Percentiles rank a stretch among this genome's conserved stretches.
Evolutionary conservation across 2,888 invertebrate species (phyloP).

Genomic region (Schizaphis graminum): DNA sequence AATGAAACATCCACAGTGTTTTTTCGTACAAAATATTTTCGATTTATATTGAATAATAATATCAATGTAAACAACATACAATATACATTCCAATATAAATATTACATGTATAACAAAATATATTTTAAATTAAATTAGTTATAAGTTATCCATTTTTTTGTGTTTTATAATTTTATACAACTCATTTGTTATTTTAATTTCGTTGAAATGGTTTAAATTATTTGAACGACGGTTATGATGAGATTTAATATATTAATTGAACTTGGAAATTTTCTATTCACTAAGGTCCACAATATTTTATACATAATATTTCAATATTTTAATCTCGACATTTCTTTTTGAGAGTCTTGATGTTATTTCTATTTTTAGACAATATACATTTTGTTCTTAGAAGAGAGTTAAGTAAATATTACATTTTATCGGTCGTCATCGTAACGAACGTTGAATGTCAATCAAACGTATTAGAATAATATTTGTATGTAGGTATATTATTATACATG

Average conservation of each 20-base stretch:
- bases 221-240: neutral
- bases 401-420: neutral
- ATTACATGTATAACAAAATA: neutral
- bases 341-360: neutral
- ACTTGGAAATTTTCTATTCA: neutral
- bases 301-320: neutral
- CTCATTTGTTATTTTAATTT: neutral
- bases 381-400: neutral
- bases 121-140: neutral
- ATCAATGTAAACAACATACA: neutral
- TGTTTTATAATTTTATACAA: neutral
- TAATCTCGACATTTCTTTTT: neutral
- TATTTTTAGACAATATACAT: neutral
- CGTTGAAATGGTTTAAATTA: neutral
- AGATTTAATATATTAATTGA: neutral
- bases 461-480: neutral
- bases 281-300: neutral
- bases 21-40: neutral
- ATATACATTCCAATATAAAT: neutral
- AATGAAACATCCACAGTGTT: neutral
- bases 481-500: neutral
- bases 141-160: neutral
- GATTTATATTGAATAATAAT: neutral
- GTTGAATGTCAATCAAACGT: neutral
- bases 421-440: neutral